A percentile compares a stretch with the other conserved stretches of the same genome.
These are phyloP conservation scores for Hirundo rustica DNA, from an alignment of 2,797 vertebrate genomes.

Conservation along the genomic window DNA sequence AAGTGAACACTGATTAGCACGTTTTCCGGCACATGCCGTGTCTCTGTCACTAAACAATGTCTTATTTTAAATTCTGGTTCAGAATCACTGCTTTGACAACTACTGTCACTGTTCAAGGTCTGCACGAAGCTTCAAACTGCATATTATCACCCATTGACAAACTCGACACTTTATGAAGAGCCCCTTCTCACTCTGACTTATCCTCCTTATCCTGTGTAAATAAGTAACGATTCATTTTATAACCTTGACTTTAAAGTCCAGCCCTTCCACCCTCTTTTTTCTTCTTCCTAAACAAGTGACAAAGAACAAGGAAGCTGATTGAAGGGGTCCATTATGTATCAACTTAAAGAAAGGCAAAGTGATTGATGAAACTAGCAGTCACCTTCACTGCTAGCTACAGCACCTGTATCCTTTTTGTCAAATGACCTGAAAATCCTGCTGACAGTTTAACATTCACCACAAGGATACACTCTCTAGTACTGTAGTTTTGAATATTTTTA, in stretches of 20 bases:
- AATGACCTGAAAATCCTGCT: slow-evolving; percentile 99
- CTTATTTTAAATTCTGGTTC: slow-evolving; percentile 82
- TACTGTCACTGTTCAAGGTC: slow-evolving; percentile 81
- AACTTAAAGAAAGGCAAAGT: slow-evolving; percentile 97
- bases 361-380: slow-evolving; percentile 98
- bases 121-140: slow-evolving; percentile 76
- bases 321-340: slow-evolving; percentile 99
- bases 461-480: slow-evolving; percentile 72
- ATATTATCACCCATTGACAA: slow-evolving; percentile 88
- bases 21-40: slow-evolving; percentile 76
- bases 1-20: slow-evolving; percentile 73
- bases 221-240: slow-evolving; percentile 86
- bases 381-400: slow-evolving; percentile 96
- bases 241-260: slow-evolving; percentile 90
- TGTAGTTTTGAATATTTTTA: slow-evolving; percentile 76
- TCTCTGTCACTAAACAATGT: slow-evolving; percentile 82
- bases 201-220: slow-evolving; percentile 85
- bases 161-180: slow-evolving; percentile 75
- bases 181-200: slow-evolving; percentile 74
- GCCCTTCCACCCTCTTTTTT: slow-evolving; percentile 68
- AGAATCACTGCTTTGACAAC: slow-evolving; percentile 81
- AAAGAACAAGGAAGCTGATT: slow-evolving; percentile 95
- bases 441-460: slow-evolving; percentile 90
- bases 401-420: slow-evolving; percentile 95
- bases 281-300: slow-evolving; percentile 85